A percentile compares a stretch with the other conserved stretches of the same genome.
These are phyloP conservation scores for Mustelus asterias DNA, from an alignment of 2,113 vertebrate genomes.

Conservation along the genomic window DNA sequence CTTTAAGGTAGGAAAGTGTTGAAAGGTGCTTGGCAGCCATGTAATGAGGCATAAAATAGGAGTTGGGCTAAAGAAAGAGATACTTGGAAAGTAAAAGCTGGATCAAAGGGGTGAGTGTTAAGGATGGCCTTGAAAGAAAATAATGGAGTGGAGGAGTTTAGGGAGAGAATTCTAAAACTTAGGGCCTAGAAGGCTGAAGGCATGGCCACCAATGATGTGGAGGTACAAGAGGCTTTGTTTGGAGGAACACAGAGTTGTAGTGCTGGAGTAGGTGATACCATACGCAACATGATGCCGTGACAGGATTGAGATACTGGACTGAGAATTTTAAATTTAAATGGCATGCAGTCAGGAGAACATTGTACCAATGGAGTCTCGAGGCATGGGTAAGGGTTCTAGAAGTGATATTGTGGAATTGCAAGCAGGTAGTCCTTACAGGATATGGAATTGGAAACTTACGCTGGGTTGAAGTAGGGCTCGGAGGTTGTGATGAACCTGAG, in stretches of 20 bases:
- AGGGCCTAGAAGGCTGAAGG: no score
- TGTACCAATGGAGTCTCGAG: background rate
- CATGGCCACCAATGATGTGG: no score
- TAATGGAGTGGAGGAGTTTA: no score
- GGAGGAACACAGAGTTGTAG: background rate
- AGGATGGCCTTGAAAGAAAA: no score
- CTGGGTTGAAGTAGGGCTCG: background rate
- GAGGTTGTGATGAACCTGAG: background rate
- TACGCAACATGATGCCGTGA: background rate
- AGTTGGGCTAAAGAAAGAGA: no score
- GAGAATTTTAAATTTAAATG: background rate
- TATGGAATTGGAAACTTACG: background rate
- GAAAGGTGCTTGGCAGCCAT: no score
- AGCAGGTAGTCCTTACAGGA: background rate
- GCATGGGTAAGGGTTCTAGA: background rate
- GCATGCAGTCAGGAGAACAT: background rate
- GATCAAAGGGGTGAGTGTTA: no score
- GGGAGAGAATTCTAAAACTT: no score
- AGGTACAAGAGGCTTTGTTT: background rate
- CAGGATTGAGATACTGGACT: background rate
- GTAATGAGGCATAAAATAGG: no score
- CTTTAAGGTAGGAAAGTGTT: no score
- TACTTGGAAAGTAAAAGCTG: no score
- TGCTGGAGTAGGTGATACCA: background rate
- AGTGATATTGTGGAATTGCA: background rate